Evolutionary conservation across 2,113 vertebrate species (phyloP), one percentile per base, ranked within the genome.

Genomic region (Cygnus atratus): DNA sequence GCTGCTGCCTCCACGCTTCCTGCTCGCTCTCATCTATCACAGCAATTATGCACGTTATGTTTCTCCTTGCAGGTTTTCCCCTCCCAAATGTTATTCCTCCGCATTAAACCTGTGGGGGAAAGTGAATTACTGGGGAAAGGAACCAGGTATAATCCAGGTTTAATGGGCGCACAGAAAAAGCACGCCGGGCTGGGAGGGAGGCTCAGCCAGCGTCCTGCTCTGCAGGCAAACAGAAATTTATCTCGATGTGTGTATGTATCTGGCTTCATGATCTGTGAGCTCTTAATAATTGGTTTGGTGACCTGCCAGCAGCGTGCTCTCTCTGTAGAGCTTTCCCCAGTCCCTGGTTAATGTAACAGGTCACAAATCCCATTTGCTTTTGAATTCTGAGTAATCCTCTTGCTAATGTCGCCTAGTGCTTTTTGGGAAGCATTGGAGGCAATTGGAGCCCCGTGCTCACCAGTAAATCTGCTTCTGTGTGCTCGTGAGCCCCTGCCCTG

Each of bases 261-360:
- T 87, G 79, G 92, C 95, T 97, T 88, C 4, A 31, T 72, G 83
- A 97, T 95, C 95, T 96, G 77, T 95, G 94, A 95, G 97, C 93
- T 87, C 94, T 96, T 94, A 96, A 89, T 97, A 96, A 98, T 91
- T 95, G 95, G 68, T 95, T 84, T 92, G 90, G 92, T 93, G 94
- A 95, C 96, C 97, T 98, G 88, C 90, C 0, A 33, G 62, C 74
- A 31, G 79, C 5, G 37, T 55, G 88, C 85, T 87, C 77, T 74
- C 77, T 91, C 78, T 85, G 87, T 43, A 84, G 93, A 95, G 92
- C 84, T 89, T 88, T 90, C 35, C 31, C 48, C 50, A 54, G 88
- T 85, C 86, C 84, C 90, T 24, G 12, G 90, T 79, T 96, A 97
- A 97, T 41, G 93, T 93, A 97, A 96, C 18, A 54, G 95, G 94